These are phyloP conservation scores for Clamator glandarius DNA, from an alignment of 2,797 vertebrate species.

Conservation along the genomic window DNA sequence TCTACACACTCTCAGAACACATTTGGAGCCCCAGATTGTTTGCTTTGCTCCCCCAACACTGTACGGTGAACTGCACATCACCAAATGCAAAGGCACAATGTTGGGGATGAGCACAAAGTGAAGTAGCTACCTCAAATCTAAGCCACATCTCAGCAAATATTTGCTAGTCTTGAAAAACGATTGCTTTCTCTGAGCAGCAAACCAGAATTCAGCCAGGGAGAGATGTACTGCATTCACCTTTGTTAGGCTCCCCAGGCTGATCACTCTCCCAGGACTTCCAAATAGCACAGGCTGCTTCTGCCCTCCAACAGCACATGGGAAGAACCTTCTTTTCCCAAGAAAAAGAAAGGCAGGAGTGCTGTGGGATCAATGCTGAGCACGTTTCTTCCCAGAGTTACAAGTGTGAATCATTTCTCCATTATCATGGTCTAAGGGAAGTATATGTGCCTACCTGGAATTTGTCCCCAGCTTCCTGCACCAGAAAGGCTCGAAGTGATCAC, in stretches of 20 bases:
- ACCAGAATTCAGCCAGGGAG: not conserved
- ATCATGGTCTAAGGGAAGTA: not conserved
- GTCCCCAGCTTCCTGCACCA: not conserved
- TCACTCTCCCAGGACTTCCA: not conserved
- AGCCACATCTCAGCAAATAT: not conserved
- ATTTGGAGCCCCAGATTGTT: rapidly evolving
- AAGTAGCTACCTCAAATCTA: not conserved
- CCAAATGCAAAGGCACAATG: not conserved
- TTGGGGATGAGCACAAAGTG: not conserved
- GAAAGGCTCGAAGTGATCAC: not conserved
- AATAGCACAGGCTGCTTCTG: not conserved
- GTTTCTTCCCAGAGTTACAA: not conserved
- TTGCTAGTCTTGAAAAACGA: not conserved
- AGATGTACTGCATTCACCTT: rapidly evolving
- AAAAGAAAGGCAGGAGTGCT: not conserved
- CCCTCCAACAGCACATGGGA: not conserved
- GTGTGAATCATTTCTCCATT: not conserved
- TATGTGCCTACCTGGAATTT: not conserved
- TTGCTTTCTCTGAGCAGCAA: not conserved
- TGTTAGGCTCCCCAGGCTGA: not conserved
- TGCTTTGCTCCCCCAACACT: not conserved
- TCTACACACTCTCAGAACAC: not conserved
- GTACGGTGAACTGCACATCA: not conserved
- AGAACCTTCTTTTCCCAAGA: not conserved
- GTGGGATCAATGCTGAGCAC: not conserved